phyloP scores from a whole-genome alignment of 2,113 vertebrate species.

The Muntiacus reevesi region DNA sequence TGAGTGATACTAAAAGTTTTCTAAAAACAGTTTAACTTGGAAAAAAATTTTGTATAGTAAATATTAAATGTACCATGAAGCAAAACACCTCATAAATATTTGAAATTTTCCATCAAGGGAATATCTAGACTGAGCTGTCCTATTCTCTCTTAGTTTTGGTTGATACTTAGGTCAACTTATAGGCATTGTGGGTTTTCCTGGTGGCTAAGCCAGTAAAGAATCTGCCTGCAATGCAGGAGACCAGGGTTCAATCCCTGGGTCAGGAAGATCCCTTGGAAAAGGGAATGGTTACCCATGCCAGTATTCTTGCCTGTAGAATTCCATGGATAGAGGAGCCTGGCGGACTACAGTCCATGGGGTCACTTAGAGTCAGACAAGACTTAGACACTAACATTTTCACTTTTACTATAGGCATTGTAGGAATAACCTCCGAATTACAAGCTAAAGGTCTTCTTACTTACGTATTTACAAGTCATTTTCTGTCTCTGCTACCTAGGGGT shows the following conservation, averaged over 20 bases:
- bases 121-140: neutral
- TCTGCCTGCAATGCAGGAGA: neutral
- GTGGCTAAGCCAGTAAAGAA: neutral
- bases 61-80: neutral
- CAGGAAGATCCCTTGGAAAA: neutral
- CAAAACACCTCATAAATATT: slow-evolving; percentile 1
- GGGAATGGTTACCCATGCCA: neutral
- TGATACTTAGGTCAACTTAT: neutral
- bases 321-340: neutral
- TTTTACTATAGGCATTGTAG: neutral
- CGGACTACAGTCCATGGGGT: neutral
- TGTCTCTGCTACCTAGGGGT: neutral
- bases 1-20: neutral
- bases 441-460: neutral
- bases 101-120: neutral
- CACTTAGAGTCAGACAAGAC: neutral
- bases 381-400: neutral
- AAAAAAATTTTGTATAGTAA: neutral
- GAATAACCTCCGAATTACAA: neutral
- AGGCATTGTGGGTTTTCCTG: neutral
- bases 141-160: neutral
- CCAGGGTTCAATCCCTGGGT: neutral
- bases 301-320: neutral
- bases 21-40: neutral
- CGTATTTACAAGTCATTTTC: neutral